These are phyloP conservation scores for Zapornia atra DNA, from an alignment of 2,113 vertebrate genomes.

Conservation along the genomic window DNA sequence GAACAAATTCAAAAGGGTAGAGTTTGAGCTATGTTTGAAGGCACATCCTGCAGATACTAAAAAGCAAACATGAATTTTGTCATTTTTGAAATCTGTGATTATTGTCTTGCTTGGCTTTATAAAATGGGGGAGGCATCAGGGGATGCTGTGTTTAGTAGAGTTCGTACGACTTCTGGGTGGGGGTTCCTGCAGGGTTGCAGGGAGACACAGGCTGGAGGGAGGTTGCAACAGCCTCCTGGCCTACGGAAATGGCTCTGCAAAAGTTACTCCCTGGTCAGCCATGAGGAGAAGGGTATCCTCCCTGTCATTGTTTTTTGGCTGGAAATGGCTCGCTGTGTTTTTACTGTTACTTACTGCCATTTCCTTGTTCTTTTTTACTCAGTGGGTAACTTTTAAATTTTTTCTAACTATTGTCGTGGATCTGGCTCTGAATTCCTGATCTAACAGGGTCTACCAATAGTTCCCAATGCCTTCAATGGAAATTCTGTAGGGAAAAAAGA, in stretches of 20 bases:
- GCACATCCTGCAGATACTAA: not conserved
- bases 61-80: not conserved
- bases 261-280: not conserved
- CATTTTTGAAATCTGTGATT: not conserved
- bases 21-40: not conserved
- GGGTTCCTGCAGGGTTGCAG: not conserved
- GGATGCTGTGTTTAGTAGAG: not conserved
- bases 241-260: not conserved
- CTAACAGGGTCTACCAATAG: not conserved
- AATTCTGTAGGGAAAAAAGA: not conserved
- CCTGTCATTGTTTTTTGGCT: not conserved
- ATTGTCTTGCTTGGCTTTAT: not conserved
- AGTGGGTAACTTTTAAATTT: too few relatives aligned
- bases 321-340: not conserved
- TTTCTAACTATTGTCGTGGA: not conserved
- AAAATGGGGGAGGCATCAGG: not conserved
- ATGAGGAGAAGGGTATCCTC: not conserved
- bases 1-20: not conserved
- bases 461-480: not conserved
- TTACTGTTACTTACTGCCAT: not conserved
- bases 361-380: not conserved
- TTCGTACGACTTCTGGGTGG: accelerated
- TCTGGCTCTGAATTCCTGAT: not conserved
- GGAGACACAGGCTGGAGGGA: not conserved
- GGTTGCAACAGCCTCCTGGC: not conserved